These are phyloP conservation scores for Cheilosia vernalis DNA, from an alignment of 2,888 invertebrate species.

Conservation along the genomic window DNA sequence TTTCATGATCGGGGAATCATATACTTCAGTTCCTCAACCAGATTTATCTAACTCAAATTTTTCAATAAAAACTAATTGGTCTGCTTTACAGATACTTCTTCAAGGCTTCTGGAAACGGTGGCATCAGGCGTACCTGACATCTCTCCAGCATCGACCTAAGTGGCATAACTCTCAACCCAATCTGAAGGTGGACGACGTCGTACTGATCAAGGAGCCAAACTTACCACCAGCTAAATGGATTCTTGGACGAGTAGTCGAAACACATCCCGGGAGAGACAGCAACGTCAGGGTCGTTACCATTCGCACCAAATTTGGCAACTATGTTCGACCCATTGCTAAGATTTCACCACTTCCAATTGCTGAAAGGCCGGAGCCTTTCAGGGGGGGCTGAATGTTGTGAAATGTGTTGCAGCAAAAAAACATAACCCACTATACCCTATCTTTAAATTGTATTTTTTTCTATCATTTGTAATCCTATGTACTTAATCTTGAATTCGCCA, in stretches of 20 bases:
- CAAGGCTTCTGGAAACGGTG: slow-evolving; percentile 10
- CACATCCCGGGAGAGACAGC: too few relatives aligned
- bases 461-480: too few relatives aligned
- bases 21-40: slow-evolving; percentile 6
- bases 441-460: too few relatives aligned
- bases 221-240: slow-evolving; percentile 16
- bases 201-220: background rate
- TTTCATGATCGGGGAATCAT: slow-evolving; percentile 30
- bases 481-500: too few relatives aligned
- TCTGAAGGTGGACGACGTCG: background rate
- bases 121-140: background rate
- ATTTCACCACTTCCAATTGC: background rate
- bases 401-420: background rate
- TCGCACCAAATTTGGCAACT: background rate
- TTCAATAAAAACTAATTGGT: too few relatives aligned
- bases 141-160: slow-evolving; percentile 3
- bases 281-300: background rate
- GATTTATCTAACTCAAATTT: background rate
- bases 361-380: background rate
- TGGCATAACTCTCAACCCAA: background rate
- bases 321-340: background rate
- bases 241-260: background rate
- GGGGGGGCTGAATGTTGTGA: slow-evolving; percentile 8
- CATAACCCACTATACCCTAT: too few relatives aligned
- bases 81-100: slow-evolving; percentile 2